Evolutionary conservation across 2,888 invertebrate genomes (phyloP).

Genomic region (Shargacucullia verbasci): DNA sequence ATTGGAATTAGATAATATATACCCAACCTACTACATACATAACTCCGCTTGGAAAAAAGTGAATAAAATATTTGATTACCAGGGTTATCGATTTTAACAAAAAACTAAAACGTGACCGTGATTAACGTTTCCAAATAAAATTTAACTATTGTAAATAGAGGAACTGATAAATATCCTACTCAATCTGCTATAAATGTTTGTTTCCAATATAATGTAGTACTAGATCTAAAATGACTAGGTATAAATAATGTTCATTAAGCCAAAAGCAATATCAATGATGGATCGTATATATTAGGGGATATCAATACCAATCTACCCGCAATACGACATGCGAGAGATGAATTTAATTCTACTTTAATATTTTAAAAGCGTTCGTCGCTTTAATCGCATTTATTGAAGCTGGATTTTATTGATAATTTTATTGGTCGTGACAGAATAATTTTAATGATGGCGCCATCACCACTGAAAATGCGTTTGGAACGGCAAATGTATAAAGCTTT

Average conservation of each 20-base stretch:
- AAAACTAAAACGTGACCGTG: no score
- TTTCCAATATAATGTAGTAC: no score
- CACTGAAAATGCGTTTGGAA: constrained; percentile 76
- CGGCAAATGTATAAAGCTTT: constrained; percentile 84
- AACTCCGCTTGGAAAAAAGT: no score
- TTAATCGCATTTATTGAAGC: constrained; percentile 65
- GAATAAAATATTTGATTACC: no score
- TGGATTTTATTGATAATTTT: constrained; percentile 72
- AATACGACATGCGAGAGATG: constrained; percentile 36
- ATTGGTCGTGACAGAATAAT: constrained; percentile 74
- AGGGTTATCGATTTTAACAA: no score
- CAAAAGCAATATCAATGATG: constrained; percentile 14
- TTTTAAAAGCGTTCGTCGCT: constrained; percentile 58
- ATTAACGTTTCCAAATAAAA: no score
- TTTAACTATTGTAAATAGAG: no score
- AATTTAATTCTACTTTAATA: constrained; percentile 55
- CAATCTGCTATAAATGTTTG: no score
- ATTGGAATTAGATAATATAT: no score
- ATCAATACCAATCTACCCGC: constrained; percentile 39
- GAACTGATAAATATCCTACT: no score
- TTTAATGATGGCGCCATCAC: constrained; percentile 78
- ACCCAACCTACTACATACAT: no score
- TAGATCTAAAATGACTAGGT: neutral
- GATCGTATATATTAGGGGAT: constrained; percentile 22
- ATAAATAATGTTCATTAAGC: constrained; percentile 1